Base-by-base conservation (phyloP, 2,888 invertebrate genomes). In the Macrosiphum euphorbiae region DNA sequence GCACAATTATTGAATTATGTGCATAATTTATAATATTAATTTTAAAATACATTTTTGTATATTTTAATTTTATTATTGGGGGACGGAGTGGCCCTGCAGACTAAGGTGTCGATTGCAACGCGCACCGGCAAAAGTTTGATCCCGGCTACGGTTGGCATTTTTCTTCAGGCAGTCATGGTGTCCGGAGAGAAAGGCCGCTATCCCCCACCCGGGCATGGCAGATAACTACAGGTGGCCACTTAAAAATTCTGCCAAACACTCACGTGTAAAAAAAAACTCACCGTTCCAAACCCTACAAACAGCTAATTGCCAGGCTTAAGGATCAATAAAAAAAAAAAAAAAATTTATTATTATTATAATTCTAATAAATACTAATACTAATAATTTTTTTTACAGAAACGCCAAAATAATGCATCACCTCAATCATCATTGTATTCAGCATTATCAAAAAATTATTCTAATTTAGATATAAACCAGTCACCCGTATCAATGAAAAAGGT, bases 351-450 rank as follows among this genome's bases (percentile, higher is more conserved):
- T 67, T 78, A 55, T 52, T 50, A 52, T 52, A 20, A 52, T 55
- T 55, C 16, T 55, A 20, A 55, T 5, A 20, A 55, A 20, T 20
- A 52, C 26, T 13, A 44, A 88, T 95, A 52, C 26, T 92, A 16
- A 35, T 41, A 35, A 3, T 50, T n/a, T 92, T 55, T 52, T 92
- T 85, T 55, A 89, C 61, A 95, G 95, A 95, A 94, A 58, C 91
- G 90, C 90, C 92, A 91, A 52, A 78, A 58, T 86, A 94, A 94
- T 87, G 67, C 47, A 41, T 94, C 94, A 61, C 94, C 94, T 86
- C 94, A 94, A 86, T 20, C 94, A 50, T 61, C 90, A 90, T 44
- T 94, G 44, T 94, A 90, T n/a, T 67, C 90, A 55, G 88, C 90
- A 35, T 90, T 86, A 88, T 94, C 92, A 88, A 94, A 92, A 92